These are phyloP conservation scores for Hypomecis atomaria DNA, from an alignment of 2,888 invertebrate species.

Conservation along the genomic window DNA sequence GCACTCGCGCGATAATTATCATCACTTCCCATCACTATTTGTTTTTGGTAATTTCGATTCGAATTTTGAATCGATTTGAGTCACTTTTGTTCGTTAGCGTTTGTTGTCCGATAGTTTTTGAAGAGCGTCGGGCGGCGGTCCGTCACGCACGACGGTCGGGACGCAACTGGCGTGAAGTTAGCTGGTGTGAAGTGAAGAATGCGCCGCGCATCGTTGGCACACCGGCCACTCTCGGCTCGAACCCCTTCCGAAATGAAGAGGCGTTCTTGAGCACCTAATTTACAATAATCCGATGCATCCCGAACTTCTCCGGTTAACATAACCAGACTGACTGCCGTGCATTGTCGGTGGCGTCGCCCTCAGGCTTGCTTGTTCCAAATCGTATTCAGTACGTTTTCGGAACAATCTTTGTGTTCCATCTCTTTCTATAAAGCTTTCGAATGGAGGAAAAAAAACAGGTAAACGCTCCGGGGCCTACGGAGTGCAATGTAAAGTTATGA, in stretches of 20 bases:
- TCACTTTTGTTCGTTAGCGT: conserved; percentile 75
- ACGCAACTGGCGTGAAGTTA: conserved; percentile 81
- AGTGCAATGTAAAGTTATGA: conserved; percentile 56
- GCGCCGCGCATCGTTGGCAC: conserved; percentile 83
- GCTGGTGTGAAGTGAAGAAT: conserved; percentile 78
- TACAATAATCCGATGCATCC: conserved; percentile 61
- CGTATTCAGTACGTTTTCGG: conserved; percentile 73
- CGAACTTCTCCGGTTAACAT: conserved; percentile 67
- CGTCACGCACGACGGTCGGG: conserved; percentile 64
- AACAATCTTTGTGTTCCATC: conserved; percentile 64
- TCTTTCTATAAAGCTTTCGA: conserved; percentile 67
- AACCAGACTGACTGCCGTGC: conserved; percentile 81
- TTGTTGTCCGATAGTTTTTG: conserved; percentile 75
- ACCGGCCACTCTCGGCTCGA: conserved; percentile 73
- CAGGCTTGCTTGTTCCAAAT: conserved; percentile 73
- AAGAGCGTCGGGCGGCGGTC: conserved; percentile 65
- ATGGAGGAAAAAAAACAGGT: conserved; percentile 74
- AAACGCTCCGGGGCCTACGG: conserved; percentile 64
- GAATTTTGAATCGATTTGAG: conserved; percentile 60
- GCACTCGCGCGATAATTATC: conserved; percentile 47
- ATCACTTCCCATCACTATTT: conserved; percentile 70
- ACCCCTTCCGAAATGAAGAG: conserved; percentile 69
- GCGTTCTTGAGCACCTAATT: conserved; percentile 60
- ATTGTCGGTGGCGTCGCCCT: conserved; percentile 81
- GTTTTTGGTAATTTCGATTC: conserved; percentile 49